phyloP scores from a whole-genome alignment of 2,113 vertebrate species.

The Cheirogaleus medius region DNA sequence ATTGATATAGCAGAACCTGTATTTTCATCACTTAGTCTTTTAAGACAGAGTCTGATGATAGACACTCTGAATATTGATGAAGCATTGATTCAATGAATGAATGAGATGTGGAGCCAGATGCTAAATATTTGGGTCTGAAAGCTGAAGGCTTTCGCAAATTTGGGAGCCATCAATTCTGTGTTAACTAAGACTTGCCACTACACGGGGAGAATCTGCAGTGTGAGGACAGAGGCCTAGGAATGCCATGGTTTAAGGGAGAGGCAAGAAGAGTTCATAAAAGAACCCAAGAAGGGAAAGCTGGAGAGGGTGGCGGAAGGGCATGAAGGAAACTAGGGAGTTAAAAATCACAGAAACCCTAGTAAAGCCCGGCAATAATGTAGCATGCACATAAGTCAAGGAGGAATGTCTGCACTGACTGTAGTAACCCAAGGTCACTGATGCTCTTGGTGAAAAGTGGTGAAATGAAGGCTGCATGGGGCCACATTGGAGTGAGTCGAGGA shows the following conservation, averaged over 20 bases:
- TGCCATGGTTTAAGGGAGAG: background rate
- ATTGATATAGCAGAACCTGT: background rate
- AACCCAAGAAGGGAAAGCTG: background rate
- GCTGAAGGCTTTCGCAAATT: background rate
- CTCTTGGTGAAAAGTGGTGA: background rate
- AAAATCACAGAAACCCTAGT: background rate
- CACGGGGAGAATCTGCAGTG: background rate
- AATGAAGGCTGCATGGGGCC: background rate
- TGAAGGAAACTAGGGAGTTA: background rate
- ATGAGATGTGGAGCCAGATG: background rate
- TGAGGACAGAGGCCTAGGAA: background rate
- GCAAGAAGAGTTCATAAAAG: background rate
- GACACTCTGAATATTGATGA: background rate
- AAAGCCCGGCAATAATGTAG: background rate
- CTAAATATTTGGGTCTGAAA: background rate
- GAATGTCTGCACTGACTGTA: background rate
- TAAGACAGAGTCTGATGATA: background rate
- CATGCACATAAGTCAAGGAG: background rate
- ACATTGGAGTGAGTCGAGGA: background rate
- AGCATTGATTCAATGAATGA: background rate
- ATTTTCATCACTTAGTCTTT: slow-evolving; percentile 24
- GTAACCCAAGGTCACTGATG: background rate
- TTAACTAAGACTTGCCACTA: background rate
- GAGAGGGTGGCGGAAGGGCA: background rate
- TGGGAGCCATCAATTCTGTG: background rate